phyloP scores from a whole-genome alignment of 2,113 vertebrate genomes.

The Thunnus thynnus region DNA sequence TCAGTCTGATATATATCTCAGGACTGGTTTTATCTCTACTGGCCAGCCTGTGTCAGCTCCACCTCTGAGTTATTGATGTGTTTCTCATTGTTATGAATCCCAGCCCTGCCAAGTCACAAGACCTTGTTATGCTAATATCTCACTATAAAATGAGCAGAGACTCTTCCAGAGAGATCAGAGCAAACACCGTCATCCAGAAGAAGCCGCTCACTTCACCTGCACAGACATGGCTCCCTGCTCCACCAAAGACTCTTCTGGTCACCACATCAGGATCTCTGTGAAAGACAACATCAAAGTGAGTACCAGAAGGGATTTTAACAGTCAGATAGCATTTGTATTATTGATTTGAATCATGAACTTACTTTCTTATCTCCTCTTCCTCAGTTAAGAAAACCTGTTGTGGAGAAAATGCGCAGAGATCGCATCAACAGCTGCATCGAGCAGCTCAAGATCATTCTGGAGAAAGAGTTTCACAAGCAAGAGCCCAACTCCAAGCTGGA shows the following conservation, averaged over 20 bases:
- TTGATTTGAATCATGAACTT: conserved; percentile 9
- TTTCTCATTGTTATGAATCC: conserved; percentile 79
- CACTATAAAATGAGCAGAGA: conserved; percentile 80
- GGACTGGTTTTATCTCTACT: conserved; percentile 66
- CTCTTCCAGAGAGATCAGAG: conserved; percentile 70
- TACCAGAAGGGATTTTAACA: not conserved
- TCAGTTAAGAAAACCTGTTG: conserved; percentile 90
- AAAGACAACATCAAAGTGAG: conserved; percentile 79
- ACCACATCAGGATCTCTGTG: conserved; percentile 66
- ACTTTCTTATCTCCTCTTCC: conserved; percentile 20
- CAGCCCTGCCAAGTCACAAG: conserved; percentile 82
- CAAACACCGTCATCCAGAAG: conserved; percentile 47
- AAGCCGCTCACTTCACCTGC: conserved; percentile 50
- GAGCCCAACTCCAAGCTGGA: conserved; percentile 91
- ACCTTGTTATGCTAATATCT: conserved; percentile 86
- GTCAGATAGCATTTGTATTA: not conserved
- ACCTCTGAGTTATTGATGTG: conserved; percentile 76
- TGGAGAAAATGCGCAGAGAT: conserved; percentile 92
- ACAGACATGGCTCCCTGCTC: conserved; percentile 78
- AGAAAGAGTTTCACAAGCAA: conserved; percentile 89
- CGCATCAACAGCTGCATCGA: conserved; percentile 89
- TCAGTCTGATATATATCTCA: conserved; percentile 40
- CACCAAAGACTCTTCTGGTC: conserved; percentile 56
- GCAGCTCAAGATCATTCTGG: conserved; percentile 87
- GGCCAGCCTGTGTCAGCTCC: conserved; percentile 59